These are phyloP conservation scores for Caenorhabditis angaria DNA, from an alignment of 2,888 invertebrate genomes.

Conservation along the genomic window DNA sequence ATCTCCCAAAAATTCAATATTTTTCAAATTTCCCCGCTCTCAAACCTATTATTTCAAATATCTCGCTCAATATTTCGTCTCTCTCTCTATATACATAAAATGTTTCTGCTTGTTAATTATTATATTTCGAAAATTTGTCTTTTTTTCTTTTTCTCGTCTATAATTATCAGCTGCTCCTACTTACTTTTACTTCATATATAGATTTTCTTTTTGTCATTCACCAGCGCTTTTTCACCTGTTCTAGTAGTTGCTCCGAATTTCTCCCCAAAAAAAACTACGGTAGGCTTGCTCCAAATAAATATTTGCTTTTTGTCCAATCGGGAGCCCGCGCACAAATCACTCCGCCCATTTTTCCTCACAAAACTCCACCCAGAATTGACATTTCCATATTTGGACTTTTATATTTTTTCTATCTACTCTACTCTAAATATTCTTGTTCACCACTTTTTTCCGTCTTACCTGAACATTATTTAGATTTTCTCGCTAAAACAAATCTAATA, in stretches of 20 bases:
- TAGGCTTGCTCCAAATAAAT: no score
- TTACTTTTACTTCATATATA: no score
- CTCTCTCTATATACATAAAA: not conserved
- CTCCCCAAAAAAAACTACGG: no score
- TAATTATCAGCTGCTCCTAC: conserved; percentile 19
- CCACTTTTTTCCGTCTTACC: conserved; percentile 45
- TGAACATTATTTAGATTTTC: conserved; percentile 42
- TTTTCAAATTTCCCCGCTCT: not conserved
- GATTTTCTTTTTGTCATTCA: conserved; percentile 7
- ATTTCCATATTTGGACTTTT: conserved; percentile 1
- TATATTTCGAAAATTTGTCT: not conserved
- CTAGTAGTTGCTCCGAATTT: no score
- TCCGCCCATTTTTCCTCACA: conserved; percentile 7
- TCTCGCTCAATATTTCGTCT: not conserved
- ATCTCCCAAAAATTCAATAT: not conserved
- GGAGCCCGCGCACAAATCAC: not conserved
- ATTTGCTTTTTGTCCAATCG: no score
- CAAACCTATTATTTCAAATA: not conserved
- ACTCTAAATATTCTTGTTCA: conserved; percentile 12
- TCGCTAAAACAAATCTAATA: conserved; percentile 33
- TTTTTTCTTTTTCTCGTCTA: conserved; percentile 12
- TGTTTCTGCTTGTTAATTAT: no score
- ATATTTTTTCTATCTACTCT: not conserved
- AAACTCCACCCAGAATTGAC: no score
- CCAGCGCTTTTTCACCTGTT: no score